Conservation (phyloP, 1,140 invertebrate species). For the Bombus turneri region DNA sequence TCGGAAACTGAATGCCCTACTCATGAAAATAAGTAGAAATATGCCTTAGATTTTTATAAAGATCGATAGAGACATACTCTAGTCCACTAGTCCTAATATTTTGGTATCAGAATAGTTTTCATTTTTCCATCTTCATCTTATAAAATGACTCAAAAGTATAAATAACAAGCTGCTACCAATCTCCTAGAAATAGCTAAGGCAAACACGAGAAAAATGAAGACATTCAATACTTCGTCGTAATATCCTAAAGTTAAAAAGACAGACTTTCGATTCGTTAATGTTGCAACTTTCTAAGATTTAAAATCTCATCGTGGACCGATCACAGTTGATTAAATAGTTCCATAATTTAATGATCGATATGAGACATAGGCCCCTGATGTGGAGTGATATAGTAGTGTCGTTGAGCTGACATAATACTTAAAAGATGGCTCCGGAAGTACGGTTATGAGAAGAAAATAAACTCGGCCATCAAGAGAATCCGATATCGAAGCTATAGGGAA, state of each 20-base stretch:
- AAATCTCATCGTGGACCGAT: not conserved
- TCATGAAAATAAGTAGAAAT: no score
- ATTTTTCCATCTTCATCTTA: no score
- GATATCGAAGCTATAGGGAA: conserved; percentile 45
- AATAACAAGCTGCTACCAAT: no score
- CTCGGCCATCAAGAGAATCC: conserved; percentile 41
- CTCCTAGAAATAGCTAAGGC: no score
- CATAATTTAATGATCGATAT: not conserved
- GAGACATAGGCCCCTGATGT: not conserved
- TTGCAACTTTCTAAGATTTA: not conserved
- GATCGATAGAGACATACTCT: no score
- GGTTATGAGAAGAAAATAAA: conserved; percentile 65
- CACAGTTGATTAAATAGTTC: not conserved
- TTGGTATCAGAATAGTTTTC: no score
- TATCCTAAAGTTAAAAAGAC: not conserved
- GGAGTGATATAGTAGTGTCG: conserved; percentile 7
- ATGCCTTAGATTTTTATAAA: no score
- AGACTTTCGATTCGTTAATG: not conserved
- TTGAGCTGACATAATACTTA: conserved; percentile 43
- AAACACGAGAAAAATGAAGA: no score
- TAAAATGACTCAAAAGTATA: no score
- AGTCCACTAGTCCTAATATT: no score
- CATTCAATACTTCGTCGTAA: no score
- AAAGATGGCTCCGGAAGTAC: conserved; percentile 50
- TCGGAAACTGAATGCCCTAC: no score